Evolutionary conservation across 2,888 invertebrate species (phyloP), one percentile per base, ranked within the genome.

Genomic region (Drosophila mimetica): DNA sequence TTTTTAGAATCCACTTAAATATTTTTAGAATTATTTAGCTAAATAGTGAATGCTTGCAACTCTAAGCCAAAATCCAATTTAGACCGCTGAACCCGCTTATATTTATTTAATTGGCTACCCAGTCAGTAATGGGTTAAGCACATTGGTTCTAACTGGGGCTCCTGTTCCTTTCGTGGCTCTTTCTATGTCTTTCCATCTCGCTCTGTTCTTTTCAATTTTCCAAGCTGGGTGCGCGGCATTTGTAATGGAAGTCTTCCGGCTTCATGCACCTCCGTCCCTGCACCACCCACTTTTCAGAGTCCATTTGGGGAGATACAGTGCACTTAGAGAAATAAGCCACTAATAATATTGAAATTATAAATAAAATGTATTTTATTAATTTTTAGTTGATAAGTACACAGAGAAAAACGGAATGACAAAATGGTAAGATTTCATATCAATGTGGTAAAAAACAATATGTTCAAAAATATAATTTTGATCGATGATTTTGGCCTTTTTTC

Each of bases 161-260:
- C 37, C 36, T 36, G 8, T 39, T 39, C 30, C 39, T 13, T 37
- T 50, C n/a, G 42, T 42, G 16, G 39, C 42, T 41, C 14, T 41
- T 4, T n/a, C 39, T 20, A 2, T 25, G 25, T 25, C 13, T n/a
- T 18, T 11, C 41, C 42, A 14, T 46, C 32, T 39, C n/a, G 9
- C 37, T 39, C 37, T 39, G 9, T 57, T 57, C 57, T 57, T 47
- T 61, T 57, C 46, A 61, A 36, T 54, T 57, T 57, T 30, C 55
- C n/a, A 6, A 16, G 14, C 48, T 36, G 13, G 30, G 22, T 37
- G 16, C 41, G 25, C 57, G 48, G 57, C 48, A 53, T 46, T 66
- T 53, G 65, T 66, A 65, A 65, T 66, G 39, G 53, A 53, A 37
- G 67, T 64, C 67, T 65, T 52, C 65, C 54, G 67, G 54, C 30